Evolutionary conservation across 1,140 invertebrate species (phyloP), one percentile per base, ranked within the genome.

Genomic region (Drosophila tropicalis): DNA sequence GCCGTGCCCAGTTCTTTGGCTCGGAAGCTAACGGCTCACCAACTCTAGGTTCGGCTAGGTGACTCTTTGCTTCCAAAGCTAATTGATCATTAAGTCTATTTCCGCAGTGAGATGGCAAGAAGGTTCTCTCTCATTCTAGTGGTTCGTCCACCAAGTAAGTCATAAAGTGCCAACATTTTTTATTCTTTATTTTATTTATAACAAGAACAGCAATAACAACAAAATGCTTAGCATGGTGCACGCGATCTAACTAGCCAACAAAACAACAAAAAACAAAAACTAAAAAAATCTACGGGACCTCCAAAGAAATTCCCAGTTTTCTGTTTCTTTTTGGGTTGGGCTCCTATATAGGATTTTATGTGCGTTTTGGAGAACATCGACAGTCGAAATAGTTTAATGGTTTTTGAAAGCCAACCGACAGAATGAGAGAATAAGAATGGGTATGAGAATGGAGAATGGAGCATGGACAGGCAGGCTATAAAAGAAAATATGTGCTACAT

Each of bases 51-150:
- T 17, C 15, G 73, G 66, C 17, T 51, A 51, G 44, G 44, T 51
- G 17, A 22, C 67, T 29, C 29, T 39, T 36, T 57, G 55, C 64
- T 40, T 63, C 76, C 70, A 66, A 73, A 89, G 86, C 85, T 89
- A 89, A 89, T 89, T 89, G 84, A 89, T 89, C 84, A 89, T 89
- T 89, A 89, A 87, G 73, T 84, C 81, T 72, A 81, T 89, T 89
- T 89, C 84, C 84, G 85, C 77, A 77, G 47, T 76, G 65, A 77
- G 73, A 73, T 80, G 77, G 62, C 67, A 69, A n/a, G n/a, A n/a
- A n/a, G n/a, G n/a, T 62, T 67, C 19, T 44, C 68, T 69, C 56
- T 22, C 22, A 1, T 22, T 22, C 3, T n/a, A n/a, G 29, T 29
- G 29, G 13, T 74, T 61, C 60, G 58, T 72, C 40, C 66, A 64